These are phyloP conservation scores for Drosophila testacea DNA, from an alignment of 2,888 invertebrate genomes.

Conservation along the genomic window DNA sequence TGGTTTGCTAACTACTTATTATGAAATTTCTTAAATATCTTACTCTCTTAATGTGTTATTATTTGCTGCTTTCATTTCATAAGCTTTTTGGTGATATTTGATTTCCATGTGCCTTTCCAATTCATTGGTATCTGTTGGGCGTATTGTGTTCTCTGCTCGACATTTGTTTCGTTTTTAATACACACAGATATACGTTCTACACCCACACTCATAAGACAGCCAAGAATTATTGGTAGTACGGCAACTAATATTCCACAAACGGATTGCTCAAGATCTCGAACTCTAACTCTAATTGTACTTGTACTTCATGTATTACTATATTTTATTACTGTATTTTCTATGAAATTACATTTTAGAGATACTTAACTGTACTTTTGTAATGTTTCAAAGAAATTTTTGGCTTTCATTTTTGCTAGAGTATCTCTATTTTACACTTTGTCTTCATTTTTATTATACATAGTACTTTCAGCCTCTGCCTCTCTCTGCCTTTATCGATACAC, in stretches of 20 bases:
- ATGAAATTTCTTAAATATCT: neutral
- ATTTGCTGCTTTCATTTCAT: conserved; percentile 19
- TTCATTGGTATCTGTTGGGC: conserved; percentile 41
- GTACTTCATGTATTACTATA: conserved; percentile 37
- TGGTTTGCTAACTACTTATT: conserved; percentile 27
- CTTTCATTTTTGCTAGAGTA: conserved; percentile 44
- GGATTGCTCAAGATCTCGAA: conserved; percentile 39
- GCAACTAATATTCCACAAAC: conserved; percentile 27
- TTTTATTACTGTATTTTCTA: conserved; percentile 61
- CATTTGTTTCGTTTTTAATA: conserved; percentile 30
- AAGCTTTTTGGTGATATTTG: conserved; percentile 14
- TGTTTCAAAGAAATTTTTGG: conserved; percentile 62
- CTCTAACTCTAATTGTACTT: conserved; percentile 10
- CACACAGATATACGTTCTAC: conserved; percentile 20
- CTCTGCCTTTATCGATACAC: conserved; percentile 15
- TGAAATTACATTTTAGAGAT: conserved; percentile 31
- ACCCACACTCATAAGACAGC: conserved; percentile 20
- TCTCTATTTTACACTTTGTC: conserved; percentile 35
- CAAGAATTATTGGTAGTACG: conserved; percentile 31
- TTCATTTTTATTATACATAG: conserved; percentile 23
- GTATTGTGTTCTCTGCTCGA: conserved; percentile 55
- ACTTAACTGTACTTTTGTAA: conserved; percentile 64
- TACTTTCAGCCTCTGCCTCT: conserved; percentile 22
- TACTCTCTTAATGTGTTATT: conserved; percentile 6
- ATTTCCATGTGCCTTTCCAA: conserved; percentile 31